These are phyloP conservation scores for Macropis europaea DNA, from an alignment of 2,888 invertebrate species.

Conservation along the genomic window DNA sequence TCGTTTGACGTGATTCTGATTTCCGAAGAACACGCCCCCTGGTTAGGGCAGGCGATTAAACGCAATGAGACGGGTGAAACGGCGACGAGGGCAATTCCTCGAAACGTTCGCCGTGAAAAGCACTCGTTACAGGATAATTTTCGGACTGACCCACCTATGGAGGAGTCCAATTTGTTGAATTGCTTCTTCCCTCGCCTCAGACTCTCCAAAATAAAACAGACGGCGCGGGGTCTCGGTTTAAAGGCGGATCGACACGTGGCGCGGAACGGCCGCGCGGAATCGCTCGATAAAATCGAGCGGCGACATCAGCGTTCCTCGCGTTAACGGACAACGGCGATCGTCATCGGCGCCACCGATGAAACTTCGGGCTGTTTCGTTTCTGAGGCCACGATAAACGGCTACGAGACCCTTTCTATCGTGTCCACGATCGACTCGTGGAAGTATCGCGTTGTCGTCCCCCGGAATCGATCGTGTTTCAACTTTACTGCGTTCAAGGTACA, in stretches of 20 bases:
- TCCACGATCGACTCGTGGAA: not conserved
- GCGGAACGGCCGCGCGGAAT: too few species aligned
- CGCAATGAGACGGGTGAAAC: constrained; percentile 36
- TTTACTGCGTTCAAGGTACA: not conserved
- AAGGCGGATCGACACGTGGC: too few species aligned
- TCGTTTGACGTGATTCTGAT: too few species aligned
- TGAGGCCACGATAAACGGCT: constrained; percentile 5
- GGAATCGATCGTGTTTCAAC: not conserved
- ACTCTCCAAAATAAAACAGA: too few species aligned
- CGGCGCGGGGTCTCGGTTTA: too few species aligned
- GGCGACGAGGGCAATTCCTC: constrained; percentile 19
- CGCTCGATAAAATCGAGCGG: too few species aligned
- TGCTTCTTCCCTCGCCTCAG: too few species aligned
- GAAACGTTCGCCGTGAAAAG: not conserved
- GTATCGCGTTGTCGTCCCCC: not conserved
- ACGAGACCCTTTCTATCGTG: not conserved
- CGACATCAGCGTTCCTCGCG: not conserved
- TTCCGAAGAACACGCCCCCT: not conserved
- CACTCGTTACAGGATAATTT: constrained; percentile 29
- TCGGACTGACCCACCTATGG: constrained; percentile 15
- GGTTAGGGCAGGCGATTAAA: constrained; percentile 22
- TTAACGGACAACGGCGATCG: not conserved
- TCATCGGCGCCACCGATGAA: not conserved
- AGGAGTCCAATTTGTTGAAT: too few species aligned
- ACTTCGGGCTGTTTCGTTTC: constrained; percentile 10